phyloP scores from a whole-genome alignment of 2,888 invertebrate species.

The Tipula unca region DNA sequence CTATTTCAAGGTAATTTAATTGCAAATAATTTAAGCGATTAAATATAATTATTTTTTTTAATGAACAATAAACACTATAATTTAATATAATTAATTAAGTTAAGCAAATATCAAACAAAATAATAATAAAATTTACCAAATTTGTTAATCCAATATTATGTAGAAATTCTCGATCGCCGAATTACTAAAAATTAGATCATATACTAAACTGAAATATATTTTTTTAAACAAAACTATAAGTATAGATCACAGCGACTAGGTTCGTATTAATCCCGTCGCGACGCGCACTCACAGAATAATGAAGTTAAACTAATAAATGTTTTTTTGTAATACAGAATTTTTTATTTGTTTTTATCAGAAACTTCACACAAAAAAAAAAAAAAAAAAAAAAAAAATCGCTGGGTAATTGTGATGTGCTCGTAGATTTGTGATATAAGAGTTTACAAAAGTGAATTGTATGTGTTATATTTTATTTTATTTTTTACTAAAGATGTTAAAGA shows the following conservation, averaged over 20 bases:
- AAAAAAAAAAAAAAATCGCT: not conserved
- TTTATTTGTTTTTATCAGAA: constrained; percentile 2
- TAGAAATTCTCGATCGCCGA: not conserved
- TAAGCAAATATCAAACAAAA: not conserved
- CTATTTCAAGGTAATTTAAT: not conserved
- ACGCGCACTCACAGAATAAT: not conserved
- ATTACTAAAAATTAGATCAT: not conserved
- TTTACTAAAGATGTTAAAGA: not conserved
- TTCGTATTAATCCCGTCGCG: not conserved
- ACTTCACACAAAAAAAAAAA: not conserved
- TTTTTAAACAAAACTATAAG: not conserved
- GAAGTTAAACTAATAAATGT: not conserved
- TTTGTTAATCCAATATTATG: not conserved
- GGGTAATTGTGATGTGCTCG: not conserved
- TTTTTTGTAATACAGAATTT: not conserved
- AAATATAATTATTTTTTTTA: not conserved
- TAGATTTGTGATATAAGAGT: not conserved
- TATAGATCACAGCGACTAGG: not conserved
- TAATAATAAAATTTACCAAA: not conserved
- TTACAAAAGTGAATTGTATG: not conserved
- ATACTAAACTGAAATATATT: not conserved
- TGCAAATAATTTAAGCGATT: not conserved
- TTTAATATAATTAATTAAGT: not conserved
- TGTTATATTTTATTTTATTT: not conserved
- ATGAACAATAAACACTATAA: not conserved